A percentile compares a stretch with the other conserved stretches of the same genome.
phyloP scores from a whole-genome alignment of 2,797 vertebrate species.

The Falco novaeseelandiae region DNA sequence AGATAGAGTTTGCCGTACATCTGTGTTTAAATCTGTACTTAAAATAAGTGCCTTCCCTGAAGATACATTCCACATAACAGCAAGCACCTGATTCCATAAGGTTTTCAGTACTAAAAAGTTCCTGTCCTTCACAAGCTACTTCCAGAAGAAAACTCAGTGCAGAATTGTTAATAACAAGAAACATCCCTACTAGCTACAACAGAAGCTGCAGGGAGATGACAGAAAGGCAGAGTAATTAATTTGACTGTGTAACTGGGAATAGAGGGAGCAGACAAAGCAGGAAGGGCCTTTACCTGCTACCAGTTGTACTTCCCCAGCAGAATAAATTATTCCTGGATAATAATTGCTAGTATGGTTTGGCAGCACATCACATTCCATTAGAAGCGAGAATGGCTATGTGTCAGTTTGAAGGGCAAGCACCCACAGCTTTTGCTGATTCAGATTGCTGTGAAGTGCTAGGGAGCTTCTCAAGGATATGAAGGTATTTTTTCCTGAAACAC shows the following conservation, averaged over 20 bases:
- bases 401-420: not conserved
- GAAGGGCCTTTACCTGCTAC: not conserved
- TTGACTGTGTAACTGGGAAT: not conserved
- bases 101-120: not conserved
- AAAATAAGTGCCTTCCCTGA: not conserved
- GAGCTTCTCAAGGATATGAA: not conserved
- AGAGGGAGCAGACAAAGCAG: not conserved
- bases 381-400: not conserved
- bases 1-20: fast-evolving
- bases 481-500: not conserved
- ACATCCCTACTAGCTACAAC: not conserved
- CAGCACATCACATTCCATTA: not conserved
- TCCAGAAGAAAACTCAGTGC: not conserved
- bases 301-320: not conserved
- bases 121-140: not conserved
- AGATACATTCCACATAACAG: not conserved
- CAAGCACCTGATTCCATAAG: not conserved
- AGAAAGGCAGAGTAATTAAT: not conserved
- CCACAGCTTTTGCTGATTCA: not conserved
- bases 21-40: not conserved
- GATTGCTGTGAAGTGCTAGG: not conserved
- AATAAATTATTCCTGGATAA: not conserved
- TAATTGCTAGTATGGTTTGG: not conserved
- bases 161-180: not conserved
- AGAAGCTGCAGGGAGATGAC: not conserved